A percentile compares a stretch with the other conserved stretches of the same genome.
Conservation (phyloP, 2,797 vertebrate genomes). For the Aselliscus stoliczkanus region DNA sequence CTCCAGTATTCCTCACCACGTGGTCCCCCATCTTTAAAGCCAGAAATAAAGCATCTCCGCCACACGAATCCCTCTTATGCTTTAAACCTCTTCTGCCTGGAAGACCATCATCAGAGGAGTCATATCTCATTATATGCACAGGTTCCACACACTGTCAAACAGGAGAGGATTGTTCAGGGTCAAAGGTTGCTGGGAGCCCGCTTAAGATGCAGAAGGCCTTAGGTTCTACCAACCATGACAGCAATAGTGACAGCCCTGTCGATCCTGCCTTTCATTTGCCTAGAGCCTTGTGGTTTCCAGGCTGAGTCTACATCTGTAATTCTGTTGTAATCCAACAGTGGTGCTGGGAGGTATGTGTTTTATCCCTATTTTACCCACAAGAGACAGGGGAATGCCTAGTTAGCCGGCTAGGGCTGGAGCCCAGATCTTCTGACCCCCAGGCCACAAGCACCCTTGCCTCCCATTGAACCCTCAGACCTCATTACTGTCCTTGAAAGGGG, state of each 20-base stretch:
- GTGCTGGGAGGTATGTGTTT: neutral
- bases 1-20: accelerated
- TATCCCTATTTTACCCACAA: neutral
- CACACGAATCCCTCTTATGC: neutral
- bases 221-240: neutral
- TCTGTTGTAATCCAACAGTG: accelerated
- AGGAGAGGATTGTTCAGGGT: neutral
- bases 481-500: slow-evolving; percentile 16
- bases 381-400: accelerated
- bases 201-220: neutral
- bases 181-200: neutral
- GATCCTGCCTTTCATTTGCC: neutral
- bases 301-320: accelerated
- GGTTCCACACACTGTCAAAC: neutral
- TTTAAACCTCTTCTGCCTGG: too few species aligned
- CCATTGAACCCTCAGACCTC: neutral
- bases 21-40: neutral
- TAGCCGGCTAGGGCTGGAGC: neutral
- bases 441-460: neutral
- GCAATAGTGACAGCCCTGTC: accelerated
- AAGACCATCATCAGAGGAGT: neutral
- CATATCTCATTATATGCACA: neutral
- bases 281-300: neutral
- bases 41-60: neutral
- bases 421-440: neutral